phyloP scores from a whole-genome alignment of 1,140 invertebrate species.

The Calephelis virginiensis region DNA sequence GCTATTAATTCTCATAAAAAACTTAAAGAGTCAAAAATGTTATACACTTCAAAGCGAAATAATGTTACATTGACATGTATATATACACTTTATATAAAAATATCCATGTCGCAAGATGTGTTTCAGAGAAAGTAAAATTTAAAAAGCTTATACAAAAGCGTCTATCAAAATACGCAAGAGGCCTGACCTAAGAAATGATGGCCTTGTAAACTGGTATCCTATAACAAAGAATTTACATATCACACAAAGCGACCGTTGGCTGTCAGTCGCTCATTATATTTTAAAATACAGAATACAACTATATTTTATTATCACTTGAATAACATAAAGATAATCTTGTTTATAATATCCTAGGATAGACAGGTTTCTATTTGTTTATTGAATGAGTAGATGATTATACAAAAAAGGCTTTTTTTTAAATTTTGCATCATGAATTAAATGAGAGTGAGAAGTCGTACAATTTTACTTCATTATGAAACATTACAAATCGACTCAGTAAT shows the following conservation, averaged over 20 bases:
- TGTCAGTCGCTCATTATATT: constrained; percentile 9
- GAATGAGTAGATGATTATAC: no score
- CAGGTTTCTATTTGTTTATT: no score
- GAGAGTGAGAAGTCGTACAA: no score
- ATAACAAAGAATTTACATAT: constrained; percentile 68
- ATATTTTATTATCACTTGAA: no score
- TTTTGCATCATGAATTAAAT: no score
- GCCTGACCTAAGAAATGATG: constrained; percentile 74
- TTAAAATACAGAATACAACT: no score
- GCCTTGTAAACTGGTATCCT: constrained; percentile 73
- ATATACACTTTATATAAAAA: constrained; percentile 11
- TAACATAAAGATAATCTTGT: no score
- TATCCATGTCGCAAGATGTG: constrained; percentile 62
- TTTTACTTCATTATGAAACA: no score
- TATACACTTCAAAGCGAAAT: constrained; percentile 16
- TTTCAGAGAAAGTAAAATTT: constrained; percentile 40
- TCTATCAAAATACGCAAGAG: constrained; percentile 50
- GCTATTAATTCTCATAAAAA: background rate
- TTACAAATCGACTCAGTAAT: no score
- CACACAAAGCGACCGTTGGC: constrained; percentile 31
- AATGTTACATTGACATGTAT: constrained; percentile 7
- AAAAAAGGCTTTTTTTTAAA: no score
- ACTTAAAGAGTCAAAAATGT: background rate
- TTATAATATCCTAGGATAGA: no score
- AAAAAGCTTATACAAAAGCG: constrained; percentile 51